phyloP scores from a whole-genome alignment of 1,140 invertebrate species.

The Lutraria rhynchaena region DNA sequence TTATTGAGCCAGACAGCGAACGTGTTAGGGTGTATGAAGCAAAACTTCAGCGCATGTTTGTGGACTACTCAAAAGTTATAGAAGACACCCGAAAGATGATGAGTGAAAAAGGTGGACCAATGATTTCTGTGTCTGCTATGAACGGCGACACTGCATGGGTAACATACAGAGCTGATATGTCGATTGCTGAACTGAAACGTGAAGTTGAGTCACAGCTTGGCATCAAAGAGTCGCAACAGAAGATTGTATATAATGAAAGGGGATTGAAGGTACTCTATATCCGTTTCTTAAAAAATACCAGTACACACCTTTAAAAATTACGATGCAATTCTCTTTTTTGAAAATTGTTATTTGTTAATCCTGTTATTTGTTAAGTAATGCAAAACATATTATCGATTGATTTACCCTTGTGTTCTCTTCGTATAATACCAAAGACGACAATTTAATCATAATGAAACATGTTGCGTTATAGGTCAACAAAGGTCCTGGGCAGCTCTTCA shows the following conservation, averaged over 20 bases:
- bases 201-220: conserved; percentile 25
- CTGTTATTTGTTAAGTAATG: background rate
- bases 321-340: background rate
- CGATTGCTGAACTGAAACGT: conserved; percentile 44
- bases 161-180: conserved; percentile 23
- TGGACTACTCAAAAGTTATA: conserved; percentile 27
- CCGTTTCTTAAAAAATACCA: too few relatives aligned
- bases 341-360: background rate
- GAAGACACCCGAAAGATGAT: background rate
- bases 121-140: conserved; percentile 39
- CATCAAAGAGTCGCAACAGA: conserved; percentile 35
- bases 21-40: conserved; percentile 25
- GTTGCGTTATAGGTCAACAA: background rate
- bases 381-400: background rate
- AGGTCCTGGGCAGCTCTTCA: background rate
- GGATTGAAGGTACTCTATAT: conserved; percentile 57
- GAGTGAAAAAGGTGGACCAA: background rate
- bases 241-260: conserved; percentile 43
- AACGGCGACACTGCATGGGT: conserved; percentile 50
- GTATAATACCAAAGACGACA: background rate
- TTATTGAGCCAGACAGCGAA: conserved; percentile 1
- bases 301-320: background rate
- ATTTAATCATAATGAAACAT: background rate
- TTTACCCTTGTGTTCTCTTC: background rate
- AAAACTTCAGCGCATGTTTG: conserved; percentile 49